Base-by-base conservation (phyloP, 2,797 vertebrate genomes). In the Acridotheres tristis region DNA sequence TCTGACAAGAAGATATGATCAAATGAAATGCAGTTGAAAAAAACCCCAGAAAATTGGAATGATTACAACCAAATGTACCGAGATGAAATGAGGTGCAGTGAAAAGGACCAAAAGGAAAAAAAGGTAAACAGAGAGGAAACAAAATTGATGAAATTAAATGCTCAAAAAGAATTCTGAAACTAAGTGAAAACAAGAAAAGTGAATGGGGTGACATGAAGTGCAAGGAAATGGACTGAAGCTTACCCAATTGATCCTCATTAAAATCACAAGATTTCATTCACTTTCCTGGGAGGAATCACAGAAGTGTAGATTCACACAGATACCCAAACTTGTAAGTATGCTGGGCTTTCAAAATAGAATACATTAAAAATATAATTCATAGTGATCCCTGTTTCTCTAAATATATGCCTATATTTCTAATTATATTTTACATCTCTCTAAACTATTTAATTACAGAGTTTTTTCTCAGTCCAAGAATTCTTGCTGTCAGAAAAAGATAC, bases 291-390 rank as follows among this genome's bases (percentile, higher is more conserved):
- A 65, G 21, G 16, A 77, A 45, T 65, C n/a, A 66, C 21, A 26
- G 7, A 47, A 59, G 8, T 58, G 18, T 23, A 75, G 34, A 78
- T 76, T 89, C 76, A 43, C 3, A 3, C 42, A 63, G 51, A 57
- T 95, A 79, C 90, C 88, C 68, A 77, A 59, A 75, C 68, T 96
- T 87, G 36, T 74, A 88, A 78, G 47, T 87, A 91, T 18, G 30
- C 6, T 65, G 36, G 79, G 32, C 23, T 96, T 95, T 78, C 43
- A 94, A 86, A 96, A 79, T 62, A 79, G 92, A 71, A 93, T n/a
- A 21, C 32, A 57, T 93, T 54, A 85, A 73, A 96, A 61, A 78
- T 58, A 65, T 40, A 77, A 68, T 12, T 69, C 57, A 55, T 16
- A 53, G 65, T 26, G 8, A 89, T 84, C 51, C 45, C 2, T 75